phyloP scores from a whole-genome alignment of 1,140 invertebrate species.

The Gryllus bimaculatus region DNA sequence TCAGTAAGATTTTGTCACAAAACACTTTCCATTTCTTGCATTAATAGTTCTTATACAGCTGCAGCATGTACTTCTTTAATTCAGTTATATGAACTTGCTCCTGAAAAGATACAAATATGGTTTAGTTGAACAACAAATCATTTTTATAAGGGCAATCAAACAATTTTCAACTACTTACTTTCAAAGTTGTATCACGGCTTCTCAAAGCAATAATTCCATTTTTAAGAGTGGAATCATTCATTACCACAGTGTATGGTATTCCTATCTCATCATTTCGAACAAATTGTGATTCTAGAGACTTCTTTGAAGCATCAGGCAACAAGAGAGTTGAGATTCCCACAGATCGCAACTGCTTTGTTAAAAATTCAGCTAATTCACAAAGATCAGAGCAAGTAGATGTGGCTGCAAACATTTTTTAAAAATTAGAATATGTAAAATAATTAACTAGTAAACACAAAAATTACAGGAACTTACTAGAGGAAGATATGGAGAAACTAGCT shows the following conservation, averaged over 20 bases:
- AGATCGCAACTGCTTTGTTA: conserved; percentile 39
- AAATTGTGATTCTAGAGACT: conserved; percentile 25
- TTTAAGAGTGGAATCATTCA: conserved; percentile 53
- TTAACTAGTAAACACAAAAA: background rate
- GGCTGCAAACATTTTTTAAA: background rate
- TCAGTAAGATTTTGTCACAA: no score
- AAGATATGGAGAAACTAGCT: conserved; percentile 46
- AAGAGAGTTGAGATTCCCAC: conserved; percentile 38
- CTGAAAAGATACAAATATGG: conserved; percentile 26
- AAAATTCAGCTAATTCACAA: conserved; percentile 39
- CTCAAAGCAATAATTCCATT: conserved; percentile 61
- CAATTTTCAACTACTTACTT: conserved; percentile 30
- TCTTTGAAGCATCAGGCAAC: conserved; percentile 25
- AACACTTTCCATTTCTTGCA: background rate
- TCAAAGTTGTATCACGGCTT: conserved; percentile 61
- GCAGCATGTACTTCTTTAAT: conserved; percentile 36
- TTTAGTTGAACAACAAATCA: background rate
- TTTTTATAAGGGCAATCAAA: background rate
- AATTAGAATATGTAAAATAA: background rate
- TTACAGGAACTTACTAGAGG: conserved; percentile 30
- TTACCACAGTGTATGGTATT: conserved; percentile 57
- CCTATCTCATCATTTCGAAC: conserved; percentile 36
- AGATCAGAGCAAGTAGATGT: conserved; percentile 31
- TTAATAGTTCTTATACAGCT: conserved; percentile 28
- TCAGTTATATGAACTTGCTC: conserved; percentile 43